Evolutionary conservation across 2,888 invertebrate species (phyloP), one percentile per base, ranked within the genome.

Genomic region (Colostygia pectinataria): DNA sequence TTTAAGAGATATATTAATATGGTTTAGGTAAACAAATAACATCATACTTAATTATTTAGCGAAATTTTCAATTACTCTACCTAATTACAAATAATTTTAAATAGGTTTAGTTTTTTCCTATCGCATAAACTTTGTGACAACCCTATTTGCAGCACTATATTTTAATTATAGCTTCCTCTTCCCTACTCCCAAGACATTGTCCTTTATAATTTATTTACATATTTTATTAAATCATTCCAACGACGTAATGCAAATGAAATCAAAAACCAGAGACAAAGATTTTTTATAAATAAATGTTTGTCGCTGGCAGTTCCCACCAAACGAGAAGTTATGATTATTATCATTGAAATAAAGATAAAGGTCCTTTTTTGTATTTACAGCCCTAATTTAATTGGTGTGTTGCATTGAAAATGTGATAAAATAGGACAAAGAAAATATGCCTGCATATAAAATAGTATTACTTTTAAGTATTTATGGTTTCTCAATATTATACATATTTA

Each of bases 91-190:
- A n/a, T n/a, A n/a, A n/a, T n/a, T n/a, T n/a, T n/a, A n/a, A n/a
- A n/a, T n/a, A n/a, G n/a, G n/a, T n/a, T n/a, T n/a, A n/a, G n/a
- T n/a, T n/a, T n/a, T n/a, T n/a, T n/a, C n/a, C n/a, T n/a, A n/a
- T n/a, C n/a, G n/a, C n/a, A n/a, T n/a, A n/a, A n/a, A n/a, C n/a
- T 34, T 23, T 0, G 8, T 34, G 69, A 0, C 75, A 83, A 69
- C 82, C 84, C 83, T 82, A 74, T 20, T 27, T 36, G 52, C 59
- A 59, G 54, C 65, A 66, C 66, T 70, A 76, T 70, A 76, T 83
- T 88, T 89, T 89, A 89, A 89, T 89, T 88, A 87, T 74, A 73
- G 64, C 77, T 76, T 81, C 77, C 76, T 76, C 78, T 73, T 81
- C 83, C 84, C 83, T 70, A 69, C 63, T 65, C 77, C 79, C 67